Evolutionary conservation across 2,888 invertebrate genomes (phyloP).

Genomic region (Lithosia quadra): DNA sequence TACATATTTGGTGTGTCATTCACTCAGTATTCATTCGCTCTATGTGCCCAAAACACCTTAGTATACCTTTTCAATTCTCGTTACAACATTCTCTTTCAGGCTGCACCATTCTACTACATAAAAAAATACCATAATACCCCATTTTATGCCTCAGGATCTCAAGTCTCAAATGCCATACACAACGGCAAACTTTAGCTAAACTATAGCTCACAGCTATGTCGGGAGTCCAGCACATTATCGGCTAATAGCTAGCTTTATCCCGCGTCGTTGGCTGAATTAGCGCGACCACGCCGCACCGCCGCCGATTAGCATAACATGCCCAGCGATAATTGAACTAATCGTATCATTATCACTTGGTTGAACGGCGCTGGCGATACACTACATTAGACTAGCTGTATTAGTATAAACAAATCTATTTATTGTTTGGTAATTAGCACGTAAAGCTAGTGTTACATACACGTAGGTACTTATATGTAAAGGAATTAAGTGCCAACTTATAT

Average conservation of each 20-base stretch:
- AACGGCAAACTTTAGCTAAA: neutral
- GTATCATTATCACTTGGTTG: neutral
- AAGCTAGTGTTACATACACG: too few relatives aligned
- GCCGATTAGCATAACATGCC: slow-evolving; percentile 25
- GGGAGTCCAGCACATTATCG: neutral
- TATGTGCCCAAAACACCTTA: too few relatives aligned
- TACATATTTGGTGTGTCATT: too few relatives aligned
- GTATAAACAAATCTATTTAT: neutral
- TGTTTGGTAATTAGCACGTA: neutral
- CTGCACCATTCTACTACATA: too few relatives aligned
- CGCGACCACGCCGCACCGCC: slow-evolving; percentile 21
- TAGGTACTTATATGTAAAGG: too few relatives aligned
- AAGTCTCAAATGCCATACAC: too few relatives aligned
- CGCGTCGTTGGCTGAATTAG: slow-evolving; percentile 17
- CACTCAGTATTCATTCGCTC: too few relatives aligned
- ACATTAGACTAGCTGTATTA: neutral
- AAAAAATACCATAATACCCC: too few relatives aligned
- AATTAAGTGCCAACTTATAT: too few relatives aligned
- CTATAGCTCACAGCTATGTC: neutral
- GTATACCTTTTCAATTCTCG: too few relatives aligned
- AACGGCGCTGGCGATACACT: neutral
- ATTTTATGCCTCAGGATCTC: too few relatives aligned
- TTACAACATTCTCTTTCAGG: too few relatives aligned
- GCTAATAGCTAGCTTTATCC: slow-evolving; percentile 7
- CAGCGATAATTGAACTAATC: slow-evolving; percentile 10